A percentile compares a stretch with the other conserved stretches of the same genome.
Evolutionary conservation across 2,113 vertebrate species (phyloP).

Genomic region (Nothobranchius furzeri): DNA sequence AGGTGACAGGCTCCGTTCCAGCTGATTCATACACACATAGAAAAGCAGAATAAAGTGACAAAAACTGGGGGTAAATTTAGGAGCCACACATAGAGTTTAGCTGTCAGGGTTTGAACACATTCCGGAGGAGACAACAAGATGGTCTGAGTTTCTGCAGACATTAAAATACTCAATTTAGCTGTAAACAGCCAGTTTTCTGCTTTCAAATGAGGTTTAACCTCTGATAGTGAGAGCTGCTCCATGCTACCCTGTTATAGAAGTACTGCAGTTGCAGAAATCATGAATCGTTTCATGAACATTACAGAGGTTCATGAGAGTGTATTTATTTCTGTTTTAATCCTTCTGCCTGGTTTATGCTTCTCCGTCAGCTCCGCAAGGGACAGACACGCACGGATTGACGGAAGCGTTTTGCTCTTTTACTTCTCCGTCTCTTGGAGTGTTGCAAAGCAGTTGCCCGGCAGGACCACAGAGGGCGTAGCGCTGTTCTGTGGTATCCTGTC

Average conservation of each 20-base stretch:
- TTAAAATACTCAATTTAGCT: neutral
- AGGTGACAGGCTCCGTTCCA: constrained; percentile 13
- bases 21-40: neutral
- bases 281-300: neutral
- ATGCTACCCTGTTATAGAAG: neutral
- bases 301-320: neutral
- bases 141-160: neutral
- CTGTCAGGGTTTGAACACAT: constrained; percentile 16
- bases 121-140: neutral
- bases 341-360: too few relatives aligned
- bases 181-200: neutral
- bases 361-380: too few relatives aligned
- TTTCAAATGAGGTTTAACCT: neutral
- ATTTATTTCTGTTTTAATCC: too few relatives aligned
- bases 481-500: too few relatives aligned
- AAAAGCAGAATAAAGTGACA: neutral
- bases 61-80: neutral
- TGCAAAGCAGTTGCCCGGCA: too few relatives aligned
- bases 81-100: constrained; percentile 6
- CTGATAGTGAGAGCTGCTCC: constrained; percentile 1
- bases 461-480: too few relatives aligned
- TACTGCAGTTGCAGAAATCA: too few relatives aligned
- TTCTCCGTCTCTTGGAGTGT: too few relatives aligned
- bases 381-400: too few relatives aligned
- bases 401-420: too few relatives aligned